phyloP scores from a whole-genome alignment of 92 coral and sea anemone genomes.

The Montipora capitata region DNA sequence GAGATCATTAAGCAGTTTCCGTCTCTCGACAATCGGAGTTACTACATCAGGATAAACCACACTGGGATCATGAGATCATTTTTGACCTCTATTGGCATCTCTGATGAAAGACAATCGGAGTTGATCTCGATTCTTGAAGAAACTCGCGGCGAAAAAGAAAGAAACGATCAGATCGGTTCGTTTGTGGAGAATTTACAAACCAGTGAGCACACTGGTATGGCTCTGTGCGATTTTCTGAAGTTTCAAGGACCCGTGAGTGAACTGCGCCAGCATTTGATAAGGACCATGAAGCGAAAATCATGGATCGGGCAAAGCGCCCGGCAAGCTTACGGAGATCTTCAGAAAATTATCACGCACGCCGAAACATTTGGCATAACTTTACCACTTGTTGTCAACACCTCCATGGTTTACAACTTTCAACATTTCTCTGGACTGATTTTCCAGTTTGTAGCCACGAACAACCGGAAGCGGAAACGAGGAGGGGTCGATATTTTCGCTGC shows the following conservation, averaged over 20 bases:
- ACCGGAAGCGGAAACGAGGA: slow-evolving; percentile 93
- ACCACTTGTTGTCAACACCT: slow-evolving; percentile 78
- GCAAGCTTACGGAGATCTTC: slow-evolving; percentile 88
- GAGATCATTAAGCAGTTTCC: slow-evolving; percentile 94
- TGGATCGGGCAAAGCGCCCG: slow-evolving; percentile 73
- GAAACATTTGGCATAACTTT: slow-evolving; percentile 79
- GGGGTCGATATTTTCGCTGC: slow-evolving; percentile 96
- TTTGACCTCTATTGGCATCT: slow-evolving; percentile 85
- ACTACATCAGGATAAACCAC: slow-evolving; percentile 94
- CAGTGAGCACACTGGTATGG: slow-evolving; percentile 76
- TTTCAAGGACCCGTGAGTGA: slow-evolving; percentile 88
- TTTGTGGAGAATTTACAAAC: slow-evolving; percentile 82
- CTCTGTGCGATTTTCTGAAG: slow-evolving; percentile 80
- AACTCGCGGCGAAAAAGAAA: slow-evolving; percentile 74
- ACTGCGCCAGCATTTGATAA: slow-evolving; percentile 82
- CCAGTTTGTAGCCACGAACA: slow-evolving; percentile 96
- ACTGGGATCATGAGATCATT: slow-evolving; percentile 80
- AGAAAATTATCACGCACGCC: slow-evolving; percentile 79
- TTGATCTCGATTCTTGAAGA: slow-evolving; percentile 86
- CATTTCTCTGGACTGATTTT: slow-evolving; percentile 94
- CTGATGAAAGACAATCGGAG: slow-evolving; percentile 83
- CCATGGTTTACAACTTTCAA: slow-evolving; percentile 88
- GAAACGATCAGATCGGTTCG: slow-evolving; percentile 82
- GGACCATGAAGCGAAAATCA: slow-evolving; percentile 80
- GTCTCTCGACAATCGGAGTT: slow-evolving; percentile 79